Percentiles rank a stretch among this genome's conserved stretches.
Evolutionary conservation across 2,113 vertebrate genomes (phyloP).

Genomic region (Miniopterus natalensis): DNA sequence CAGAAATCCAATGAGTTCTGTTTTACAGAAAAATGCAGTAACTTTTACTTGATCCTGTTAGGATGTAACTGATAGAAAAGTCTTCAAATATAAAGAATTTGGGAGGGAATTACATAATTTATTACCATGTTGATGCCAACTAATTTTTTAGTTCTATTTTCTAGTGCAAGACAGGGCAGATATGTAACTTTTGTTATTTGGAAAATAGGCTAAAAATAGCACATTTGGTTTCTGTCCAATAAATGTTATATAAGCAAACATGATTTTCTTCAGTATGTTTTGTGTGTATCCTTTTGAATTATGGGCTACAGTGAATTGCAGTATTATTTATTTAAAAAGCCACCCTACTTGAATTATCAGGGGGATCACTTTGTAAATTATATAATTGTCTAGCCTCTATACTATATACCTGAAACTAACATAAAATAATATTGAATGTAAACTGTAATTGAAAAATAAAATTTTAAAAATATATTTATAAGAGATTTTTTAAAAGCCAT

Average conservation of each 20-base stretch:
- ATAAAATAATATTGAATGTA: not conserved
- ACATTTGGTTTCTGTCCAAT: slow-evolving; percentile 34
- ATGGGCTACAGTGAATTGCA: slow-evolving; percentile 2
- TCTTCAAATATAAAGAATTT: slow-evolving; percentile 41
- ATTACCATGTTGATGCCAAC: not conserved
- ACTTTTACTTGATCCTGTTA: slow-evolving; percentile 51
- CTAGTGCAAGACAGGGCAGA: slow-evolving; percentile 55
- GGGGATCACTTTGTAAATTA: not conserved
- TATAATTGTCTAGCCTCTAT: not conserved
- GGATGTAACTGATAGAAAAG: not conserved
- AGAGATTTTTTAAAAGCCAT: not conserved
- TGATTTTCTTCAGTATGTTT: not conserved
- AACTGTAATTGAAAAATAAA: not conserved
- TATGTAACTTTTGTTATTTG: slow-evolving; percentile 58
- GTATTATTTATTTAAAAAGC: slow-evolving; percentile 5
- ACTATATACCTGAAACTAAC: not conserved
- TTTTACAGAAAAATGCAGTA: not conserved
- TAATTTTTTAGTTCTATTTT: slow-evolving; percentile 57
- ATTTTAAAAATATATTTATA: not conserved
- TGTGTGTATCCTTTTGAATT: slow-evolving; percentile 29
- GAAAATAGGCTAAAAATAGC: slow-evolving; percentile 60
- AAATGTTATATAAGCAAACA: slow-evolving; percentile 25
- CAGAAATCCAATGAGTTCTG: not conserved
- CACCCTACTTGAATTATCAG: not conserved
- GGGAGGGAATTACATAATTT: not conserved